phyloP scores from a whole-genome alignment of 1,140 invertebrate species.

The Leptestheria dahalacensis region DNA sequence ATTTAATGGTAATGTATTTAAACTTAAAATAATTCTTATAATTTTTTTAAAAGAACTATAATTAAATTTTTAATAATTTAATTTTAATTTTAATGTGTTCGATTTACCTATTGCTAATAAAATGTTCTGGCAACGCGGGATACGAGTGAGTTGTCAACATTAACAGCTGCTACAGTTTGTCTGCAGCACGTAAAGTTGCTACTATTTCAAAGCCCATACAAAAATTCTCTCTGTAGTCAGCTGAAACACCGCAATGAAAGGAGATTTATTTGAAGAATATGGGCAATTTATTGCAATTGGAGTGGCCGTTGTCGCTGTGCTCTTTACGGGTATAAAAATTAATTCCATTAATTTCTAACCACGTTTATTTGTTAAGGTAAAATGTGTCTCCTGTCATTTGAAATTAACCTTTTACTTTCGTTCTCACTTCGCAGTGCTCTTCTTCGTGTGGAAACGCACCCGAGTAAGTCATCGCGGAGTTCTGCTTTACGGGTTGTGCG shows the following conservation, averaged over 20 bases:
- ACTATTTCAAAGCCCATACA: no score
- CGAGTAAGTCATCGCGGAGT: conserved; percentile 42
- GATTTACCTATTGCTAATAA: no score
- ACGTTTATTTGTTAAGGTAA: no score
- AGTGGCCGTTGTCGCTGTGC: not conserved
- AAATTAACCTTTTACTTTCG: conserved; percentile 10
- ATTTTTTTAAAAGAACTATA: no score
- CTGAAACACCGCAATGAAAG: not conserved
- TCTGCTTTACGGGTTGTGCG: conserved; percentile 62
- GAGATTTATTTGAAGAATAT: not conserved
- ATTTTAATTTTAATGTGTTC: not conserved
- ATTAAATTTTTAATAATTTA: no score
- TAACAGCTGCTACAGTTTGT: not conserved
- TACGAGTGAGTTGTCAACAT: not conserved
- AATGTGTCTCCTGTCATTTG: no score
- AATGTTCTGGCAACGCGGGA: not conserved
- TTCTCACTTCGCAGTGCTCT: conserved; percentile 33
- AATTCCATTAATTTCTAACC: no score
- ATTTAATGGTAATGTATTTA: no score
- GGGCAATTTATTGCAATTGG: not conserved
- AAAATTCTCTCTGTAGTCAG: no score
- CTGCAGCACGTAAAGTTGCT: no score
- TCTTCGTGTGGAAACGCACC: conserved; percentile 37
- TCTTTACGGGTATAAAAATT: not conserved
- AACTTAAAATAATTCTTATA: no score